Percentiles rank a stretch among this genome's conserved stretches.
phyloP scores from a whole-genome alignment of 1,140 invertebrate genomes.

The Planococcus citri region DNA sequence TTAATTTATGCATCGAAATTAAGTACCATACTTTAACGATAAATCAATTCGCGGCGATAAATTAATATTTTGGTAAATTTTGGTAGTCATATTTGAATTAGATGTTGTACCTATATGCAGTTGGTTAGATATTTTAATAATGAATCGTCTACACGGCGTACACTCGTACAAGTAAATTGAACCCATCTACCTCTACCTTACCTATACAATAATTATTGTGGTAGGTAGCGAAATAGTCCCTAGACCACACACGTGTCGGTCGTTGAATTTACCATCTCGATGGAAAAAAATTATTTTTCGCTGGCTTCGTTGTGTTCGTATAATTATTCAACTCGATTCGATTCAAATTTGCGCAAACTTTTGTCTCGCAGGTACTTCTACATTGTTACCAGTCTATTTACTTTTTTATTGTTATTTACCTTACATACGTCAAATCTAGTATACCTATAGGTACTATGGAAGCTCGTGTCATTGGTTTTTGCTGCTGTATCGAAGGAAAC shows the following conservation, averaged over 20 bases:
- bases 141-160: not conserved
- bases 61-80: not conserved
- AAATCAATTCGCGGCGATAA: not conserved
- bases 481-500: not conserved
- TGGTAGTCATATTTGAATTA: not conserved
- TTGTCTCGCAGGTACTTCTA: too few relatives aligned
- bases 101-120: not conserved
- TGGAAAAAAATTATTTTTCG: too few relatives aligned
- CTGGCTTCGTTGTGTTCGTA: too few relatives aligned
- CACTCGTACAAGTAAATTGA: too few relatives aligned
- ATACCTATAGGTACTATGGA: too few relatives aligned
- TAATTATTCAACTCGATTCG: too few relatives aligned
- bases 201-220: too few relatives aligned
- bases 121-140: not conserved
- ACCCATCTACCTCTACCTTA: too few relatives aligned
- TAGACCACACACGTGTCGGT: too few relatives aligned
- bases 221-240: too few relatives aligned
- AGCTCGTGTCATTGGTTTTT: not conserved
- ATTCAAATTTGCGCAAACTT: too few relatives aligned
- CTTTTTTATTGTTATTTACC: not conserved
- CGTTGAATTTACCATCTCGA: too few relatives aligned
- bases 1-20: not conserved
- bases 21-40: not conserved
- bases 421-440: not conserved
- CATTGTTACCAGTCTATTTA: not conserved